phyloP scores from a whole-genome alignment of 1,140 invertebrate species.

The Rhopalosiphum maidis region DNA sequence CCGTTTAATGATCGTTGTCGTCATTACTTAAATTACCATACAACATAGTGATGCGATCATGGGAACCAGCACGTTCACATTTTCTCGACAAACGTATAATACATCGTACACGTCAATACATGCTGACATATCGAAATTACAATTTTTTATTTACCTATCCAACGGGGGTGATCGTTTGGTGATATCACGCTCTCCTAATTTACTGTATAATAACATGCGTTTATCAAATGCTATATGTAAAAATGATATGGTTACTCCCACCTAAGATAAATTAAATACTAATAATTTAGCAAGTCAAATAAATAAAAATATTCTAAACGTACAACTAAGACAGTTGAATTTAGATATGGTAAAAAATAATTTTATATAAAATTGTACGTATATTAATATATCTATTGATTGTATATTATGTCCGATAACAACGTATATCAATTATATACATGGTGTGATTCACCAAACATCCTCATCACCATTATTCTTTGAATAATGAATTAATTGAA shows the following conservation, averaged over 20 bases:
- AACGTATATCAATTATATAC: background rate
- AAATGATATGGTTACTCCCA: background rate
- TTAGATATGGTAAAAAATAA: background rate
- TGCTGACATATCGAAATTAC: background rate
- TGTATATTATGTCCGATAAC: background rate
- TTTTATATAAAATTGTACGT: background rate
- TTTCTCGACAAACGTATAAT: background rate
- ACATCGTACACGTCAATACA: background rate
- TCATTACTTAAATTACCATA: background rate
- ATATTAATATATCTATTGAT: background rate
- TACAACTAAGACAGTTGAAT: background rate
- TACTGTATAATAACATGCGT: background rate
- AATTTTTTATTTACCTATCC: background rate
- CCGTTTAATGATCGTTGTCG: background rate
- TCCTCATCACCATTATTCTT: no score
- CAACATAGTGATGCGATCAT: background rate
- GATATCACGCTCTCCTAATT: background rate
- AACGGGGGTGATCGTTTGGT: no score
- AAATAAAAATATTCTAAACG: background rate
- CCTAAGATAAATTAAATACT: background rate
- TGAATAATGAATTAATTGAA: no score
- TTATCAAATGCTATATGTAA: background rate
- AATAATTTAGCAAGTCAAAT: background rate
- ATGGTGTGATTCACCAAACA: no score
- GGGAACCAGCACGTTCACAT: background rate